A percentile compares a stretch with the other conserved stretches of the same genome.
Evolutionary conservation across 2,797 vertebrate species (phyloP).

Genomic region (Sitta carolinensis): DNA sequence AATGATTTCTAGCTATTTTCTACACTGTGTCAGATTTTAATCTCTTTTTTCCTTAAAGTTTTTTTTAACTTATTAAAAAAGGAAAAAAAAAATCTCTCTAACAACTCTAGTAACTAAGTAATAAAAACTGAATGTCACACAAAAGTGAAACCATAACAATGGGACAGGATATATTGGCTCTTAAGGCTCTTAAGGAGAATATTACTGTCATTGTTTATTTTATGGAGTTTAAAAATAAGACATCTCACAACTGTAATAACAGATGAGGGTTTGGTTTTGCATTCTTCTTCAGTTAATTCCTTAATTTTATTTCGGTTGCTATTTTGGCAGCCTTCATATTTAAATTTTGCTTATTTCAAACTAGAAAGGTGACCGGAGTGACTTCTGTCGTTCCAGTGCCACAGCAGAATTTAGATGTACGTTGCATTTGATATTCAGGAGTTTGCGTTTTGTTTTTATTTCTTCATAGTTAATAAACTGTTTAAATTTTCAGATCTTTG

Average conservation of each 20-base stretch:
- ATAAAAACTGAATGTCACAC: not conserved
- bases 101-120: not conserved
- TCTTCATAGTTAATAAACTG: not conserved
- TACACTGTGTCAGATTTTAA: not conserved
- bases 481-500: not conserved
- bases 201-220: not conserved
- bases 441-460: not conserved
- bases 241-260: not conserved
- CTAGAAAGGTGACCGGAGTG: not conserved
- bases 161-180: not conserved
- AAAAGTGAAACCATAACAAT: constrained; percentile 10
- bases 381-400: not conserved
- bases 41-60: not conserved
- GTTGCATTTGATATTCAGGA: not conserved
- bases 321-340: not conserved
- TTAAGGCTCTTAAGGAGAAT: not conserved
- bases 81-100: not conserved
- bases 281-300: not conserved
- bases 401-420: not conserved
- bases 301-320: not conserved
- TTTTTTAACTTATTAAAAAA: not conserved
- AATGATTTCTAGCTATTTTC: not conserved
- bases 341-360: not conserved
- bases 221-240: not conserved
- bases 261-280: not conserved